Base-by-base conservation (phyloP, 2,888 invertebrate species). In the Schizotus pectinicornis region DNA sequence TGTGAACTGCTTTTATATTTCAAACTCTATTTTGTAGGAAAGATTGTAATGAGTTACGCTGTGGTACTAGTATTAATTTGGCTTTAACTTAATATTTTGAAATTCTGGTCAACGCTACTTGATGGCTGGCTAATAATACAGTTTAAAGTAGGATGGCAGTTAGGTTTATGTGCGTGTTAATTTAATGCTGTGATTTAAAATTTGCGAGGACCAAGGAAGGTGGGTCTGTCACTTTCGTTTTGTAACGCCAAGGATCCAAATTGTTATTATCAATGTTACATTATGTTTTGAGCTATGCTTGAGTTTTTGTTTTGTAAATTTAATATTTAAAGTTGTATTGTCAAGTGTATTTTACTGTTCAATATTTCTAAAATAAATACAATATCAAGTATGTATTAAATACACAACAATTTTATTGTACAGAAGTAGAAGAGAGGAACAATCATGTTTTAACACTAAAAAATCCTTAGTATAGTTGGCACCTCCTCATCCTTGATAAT, bases 381-480 rank as follows among this genome's bases (percentile, higher is more conserved):
- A 56, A 22, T 22, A 22, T 22, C 22, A 14, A 37, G 22, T 47
- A 49, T 47, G 30, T 22, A 22, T n/a, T n/a, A n/a, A n/a, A n/a
- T n/a, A n/a, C n/a, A n/a, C n/a, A n/a, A n/a, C n/a, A n/a, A n/a
- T n/a, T n/a, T n/a, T n/a, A n/a, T n/a, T n/a, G n/a, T n/a, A n/a
- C n/a, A n/a, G n/a, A n/a, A n/a, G n/a, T n/a, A n/a, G n/a, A n/a
- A n/a, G n/a, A n/a, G n/a, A n/a, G n/a, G n/a, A n/a, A n/a, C n/a
- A n/a, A n/a, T n/a, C n/a, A n/a, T n/a, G n/a, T n/a, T n/a, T n/a
- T n/a, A n/a, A 53, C 13, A 54, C 63, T 43, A 64, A 32, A 67
- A 36, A 45, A 73, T 63, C 38, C 70, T 72, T 33, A 58, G 63
- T 43, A 78, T 64, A 30, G 70, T 56, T 8, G 76, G 74, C 54